Evolutionary conservation across 2,888 invertebrate genomes (phyloP).

Genomic region (Amphipoea oculea): DNA sequence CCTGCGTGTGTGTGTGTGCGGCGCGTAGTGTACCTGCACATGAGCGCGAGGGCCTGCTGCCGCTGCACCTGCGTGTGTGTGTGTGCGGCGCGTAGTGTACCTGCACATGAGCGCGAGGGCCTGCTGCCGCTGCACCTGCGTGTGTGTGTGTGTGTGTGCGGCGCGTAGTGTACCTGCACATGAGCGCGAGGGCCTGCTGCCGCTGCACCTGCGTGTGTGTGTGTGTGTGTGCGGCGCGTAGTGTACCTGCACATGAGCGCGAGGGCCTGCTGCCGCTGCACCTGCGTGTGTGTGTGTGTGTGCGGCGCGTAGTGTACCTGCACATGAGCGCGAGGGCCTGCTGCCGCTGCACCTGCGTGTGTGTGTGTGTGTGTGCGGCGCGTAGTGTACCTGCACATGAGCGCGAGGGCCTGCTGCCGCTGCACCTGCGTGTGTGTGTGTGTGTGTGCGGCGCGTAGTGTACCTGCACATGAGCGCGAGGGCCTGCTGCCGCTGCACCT

Average conservation of each 20-base stretch:
- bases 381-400: constrained; percentile 95
- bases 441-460: not conserved
- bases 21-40: constrained; percentile 93
- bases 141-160: constrained; percentile 74
- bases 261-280: constrained; percentile 96
- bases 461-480: constrained; percentile 97
- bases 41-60: constrained; percentile 96
- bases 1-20: constrained; percentile 90
- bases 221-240: not conserved
- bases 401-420: constrained; percentile 96
- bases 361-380: not conserved
- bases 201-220: constrained; percentile 94
- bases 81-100: constrained; percentile 79
- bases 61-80: constrained; percentile 94
- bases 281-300: constrained; percentile 90
- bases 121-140: constrained; percentile 97
- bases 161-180: constrained; percentile 93
- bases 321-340: constrained; percentile 97
- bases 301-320: constrained; percentile 89
- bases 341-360: constrained; percentile 96
- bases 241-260: constrained; percentile 96
- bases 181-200: constrained; percentile 96
- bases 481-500: constrained; percentile 97
- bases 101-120: constrained; percentile 97
- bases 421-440: constrained; percentile 94